Evolutionary conservation across 1,140 invertebrate species (phyloP).

Genomic region (Drosophila murphyi): DNA sequence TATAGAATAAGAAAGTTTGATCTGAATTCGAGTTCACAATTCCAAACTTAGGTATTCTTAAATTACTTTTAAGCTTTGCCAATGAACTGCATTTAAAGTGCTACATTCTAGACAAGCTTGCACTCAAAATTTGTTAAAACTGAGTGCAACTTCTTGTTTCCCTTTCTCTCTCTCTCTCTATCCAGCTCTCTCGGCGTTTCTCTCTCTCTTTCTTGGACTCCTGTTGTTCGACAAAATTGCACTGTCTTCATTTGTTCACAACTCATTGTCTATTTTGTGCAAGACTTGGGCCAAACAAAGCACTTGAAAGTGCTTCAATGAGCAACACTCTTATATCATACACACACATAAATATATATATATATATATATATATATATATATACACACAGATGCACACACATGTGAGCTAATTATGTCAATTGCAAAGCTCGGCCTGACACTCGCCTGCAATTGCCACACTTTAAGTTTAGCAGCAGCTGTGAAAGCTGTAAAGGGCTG

Average conservation of each 20-base stretch:
- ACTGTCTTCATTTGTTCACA: constrained; percentile 23
- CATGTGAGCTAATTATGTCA: constrained; percentile 66
- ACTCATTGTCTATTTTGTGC: constrained; percentile 27
- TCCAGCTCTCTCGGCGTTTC: background rate
- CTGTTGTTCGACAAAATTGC: background rate
- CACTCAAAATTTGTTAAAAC: too few species aligned
- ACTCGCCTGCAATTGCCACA: constrained; percentile 56
- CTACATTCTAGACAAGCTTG: too few species aligned
- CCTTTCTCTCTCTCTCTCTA: background rate
- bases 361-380: background rate
- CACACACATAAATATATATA: background rate
- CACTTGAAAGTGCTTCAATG: constrained; percentile 37
- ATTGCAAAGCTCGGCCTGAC: constrained; percentile 57
- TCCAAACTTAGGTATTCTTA: too few species aligned
- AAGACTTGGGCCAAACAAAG: constrained; percentile 28
- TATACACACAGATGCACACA: constrained; percentile 1
- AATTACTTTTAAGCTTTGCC: too few species aligned
- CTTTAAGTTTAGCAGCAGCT: constrained; percentile 37
- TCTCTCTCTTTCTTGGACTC: background rate
- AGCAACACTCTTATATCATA: constrained; percentile 11
- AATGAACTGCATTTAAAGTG: too few species aligned
- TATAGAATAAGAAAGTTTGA: too few species aligned
- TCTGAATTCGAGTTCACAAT: too few species aligned
- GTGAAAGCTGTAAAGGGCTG: background rate
- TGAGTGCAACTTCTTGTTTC: too few species aligned